phyloP scores from a whole-genome alignment of 2,797 vertebrate genomes.

The Clarias laeviceps region DNA sequence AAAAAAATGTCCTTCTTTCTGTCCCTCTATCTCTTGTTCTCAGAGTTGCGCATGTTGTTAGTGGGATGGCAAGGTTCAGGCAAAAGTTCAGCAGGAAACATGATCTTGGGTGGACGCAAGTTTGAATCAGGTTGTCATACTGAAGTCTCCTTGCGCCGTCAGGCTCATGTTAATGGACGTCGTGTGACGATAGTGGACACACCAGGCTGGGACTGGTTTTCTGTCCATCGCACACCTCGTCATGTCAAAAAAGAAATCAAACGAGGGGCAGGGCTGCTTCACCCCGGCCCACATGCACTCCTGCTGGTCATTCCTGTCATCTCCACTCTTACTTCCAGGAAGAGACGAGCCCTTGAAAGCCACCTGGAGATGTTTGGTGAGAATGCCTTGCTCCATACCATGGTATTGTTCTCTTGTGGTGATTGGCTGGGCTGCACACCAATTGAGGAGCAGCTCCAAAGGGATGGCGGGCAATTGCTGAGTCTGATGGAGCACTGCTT shows the following conservation, averaged over 20 bases:
- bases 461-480: constrained; percentile 73
- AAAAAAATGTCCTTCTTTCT: constrained; percentile 7
- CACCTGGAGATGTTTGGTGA: constrained; percentile 79
- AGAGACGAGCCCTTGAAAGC: constrained; percentile 72
- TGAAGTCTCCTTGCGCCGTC: constrained; percentile 71
- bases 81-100: constrained; percentile 78
- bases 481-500: constrained; percentile 76
- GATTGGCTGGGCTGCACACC: constrained; percentile 77
- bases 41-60: constrained; percentile 75
- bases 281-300: constrained; percentile 77
- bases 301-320: constrained; percentile 77
- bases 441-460: constrained; percentile 79
- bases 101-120: constrained; percentile 72
- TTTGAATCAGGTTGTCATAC: constrained; percentile 77
- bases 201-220: constrained; percentile 81
- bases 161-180: constrained; percentile 74
- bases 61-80: constrained; percentile 79
- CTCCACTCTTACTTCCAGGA: constrained; percentile 75
- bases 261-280: constrained; percentile 73
- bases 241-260: constrained; percentile 74
- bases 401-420: constrained; percentile 80
- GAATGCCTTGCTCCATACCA: constrained; percentile 73
- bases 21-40: constrained; percentile 3
- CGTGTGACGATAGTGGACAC: constrained; percentile 79
- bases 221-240: constrained; percentile 70